Evolutionary conservation across 2,113 vertebrate species (phyloP).

Genomic region (Apodemus sylvaticus): DNA sequence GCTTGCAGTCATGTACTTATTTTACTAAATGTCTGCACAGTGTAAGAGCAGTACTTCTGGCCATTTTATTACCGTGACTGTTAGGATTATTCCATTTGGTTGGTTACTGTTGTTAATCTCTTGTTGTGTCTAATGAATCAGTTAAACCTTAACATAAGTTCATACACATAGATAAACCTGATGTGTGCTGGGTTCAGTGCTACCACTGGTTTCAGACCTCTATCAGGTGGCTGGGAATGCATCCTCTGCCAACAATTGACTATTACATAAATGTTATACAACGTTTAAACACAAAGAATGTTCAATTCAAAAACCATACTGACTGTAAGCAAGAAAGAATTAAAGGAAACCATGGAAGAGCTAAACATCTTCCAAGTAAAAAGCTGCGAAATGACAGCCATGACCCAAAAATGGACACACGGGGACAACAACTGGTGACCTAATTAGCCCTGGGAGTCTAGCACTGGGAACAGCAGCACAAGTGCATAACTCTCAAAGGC

Average conservation of each 20-base stretch:
- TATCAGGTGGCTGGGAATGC: neutral
- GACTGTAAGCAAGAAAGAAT: neutral
- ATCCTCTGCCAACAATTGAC: neutral
- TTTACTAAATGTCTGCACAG: neutral
- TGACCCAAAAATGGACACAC: neutral
- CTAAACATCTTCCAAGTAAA: neutral
- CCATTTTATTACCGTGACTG: neutral
- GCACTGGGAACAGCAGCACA: neutral
- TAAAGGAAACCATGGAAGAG: neutral
- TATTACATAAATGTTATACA: neutral
- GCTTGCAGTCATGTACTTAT: neutral
- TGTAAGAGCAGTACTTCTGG: neutral
- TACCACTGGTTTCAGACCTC: neutral
- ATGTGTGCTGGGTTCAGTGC: neutral
- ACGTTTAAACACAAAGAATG: neutral
- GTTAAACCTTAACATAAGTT: neutral
- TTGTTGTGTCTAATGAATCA: neutral
- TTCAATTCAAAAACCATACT: neutral
- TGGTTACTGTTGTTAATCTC: neutral
- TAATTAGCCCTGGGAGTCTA: neutral
- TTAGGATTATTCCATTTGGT: neutral
- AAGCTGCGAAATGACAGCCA: neutral
- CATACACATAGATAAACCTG: neutral
- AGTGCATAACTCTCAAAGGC: conserved; percentile 16
- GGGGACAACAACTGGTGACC: neutral